Percentiles rank a stretch among this genome's conserved stretches.
Evolutionary conservation across 2,113 vertebrate species (phyloP).

Genomic region (Actenoides hombroni): DNA sequence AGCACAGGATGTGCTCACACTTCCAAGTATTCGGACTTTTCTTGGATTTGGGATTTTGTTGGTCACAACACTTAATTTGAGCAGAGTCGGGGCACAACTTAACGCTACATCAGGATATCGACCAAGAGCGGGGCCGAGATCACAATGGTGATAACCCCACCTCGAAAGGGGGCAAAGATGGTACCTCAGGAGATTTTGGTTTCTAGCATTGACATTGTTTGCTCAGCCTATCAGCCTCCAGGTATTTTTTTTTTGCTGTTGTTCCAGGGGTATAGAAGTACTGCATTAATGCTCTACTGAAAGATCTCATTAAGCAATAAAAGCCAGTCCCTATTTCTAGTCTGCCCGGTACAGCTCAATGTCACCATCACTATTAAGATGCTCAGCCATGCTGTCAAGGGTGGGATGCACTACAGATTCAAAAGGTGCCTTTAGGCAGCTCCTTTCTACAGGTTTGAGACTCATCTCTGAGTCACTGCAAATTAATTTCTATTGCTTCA

Average conservation of each 20-base stretch:
- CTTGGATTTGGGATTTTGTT: too few species aligned
- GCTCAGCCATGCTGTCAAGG: neutral
- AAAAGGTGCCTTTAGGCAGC: neutral
- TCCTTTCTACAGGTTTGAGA: neutral
- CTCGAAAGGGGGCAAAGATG: neutral
- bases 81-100: neutral
- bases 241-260: neutral
- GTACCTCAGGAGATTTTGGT: neutral
- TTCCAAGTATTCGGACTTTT: rapidly evolving
- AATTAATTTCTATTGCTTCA: neutral
- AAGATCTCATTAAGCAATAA: neutral
- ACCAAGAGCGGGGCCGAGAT: neutral
- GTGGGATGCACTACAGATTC: neutral
- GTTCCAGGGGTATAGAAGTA: neutral
- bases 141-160: neutral
- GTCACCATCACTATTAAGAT: neutral
- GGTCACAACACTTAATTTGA: rapidly evolving
- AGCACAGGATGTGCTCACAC: rapidly evolving
- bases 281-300: neutral
- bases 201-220: neutral
- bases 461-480: neutral
- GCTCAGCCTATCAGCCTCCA: neutral
- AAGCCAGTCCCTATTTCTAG: neutral
- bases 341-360: neutral
- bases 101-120: neutral